Evolutionary conservation across 2,113 vertebrate species (phyloP).

Genomic region (Rhinoptilus africanus): DNA sequence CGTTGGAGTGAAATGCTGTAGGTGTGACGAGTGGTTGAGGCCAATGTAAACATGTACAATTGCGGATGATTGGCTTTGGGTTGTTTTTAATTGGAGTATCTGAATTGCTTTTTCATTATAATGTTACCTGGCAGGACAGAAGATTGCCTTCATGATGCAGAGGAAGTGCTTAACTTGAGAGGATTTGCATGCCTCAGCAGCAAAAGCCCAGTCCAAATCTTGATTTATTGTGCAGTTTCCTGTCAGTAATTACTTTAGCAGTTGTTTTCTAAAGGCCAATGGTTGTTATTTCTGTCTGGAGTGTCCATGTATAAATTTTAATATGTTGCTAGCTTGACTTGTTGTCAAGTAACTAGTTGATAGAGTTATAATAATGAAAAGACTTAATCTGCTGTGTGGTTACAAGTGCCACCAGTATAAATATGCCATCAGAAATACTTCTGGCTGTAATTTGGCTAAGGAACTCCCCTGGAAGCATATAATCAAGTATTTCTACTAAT

Average conservation of each 20-base stretch:
- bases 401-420: not conserved
- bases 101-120: not conserved
- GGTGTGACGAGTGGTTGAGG: not conserved
- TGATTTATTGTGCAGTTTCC: not conserved
- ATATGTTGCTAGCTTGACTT: not conserved
- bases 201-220: not conserved
- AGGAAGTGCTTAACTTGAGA: not conserved
- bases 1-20: fast-evolving
- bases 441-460: not conserved
- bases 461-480: not conserved
- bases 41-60: not conserved
- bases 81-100: not conserved
- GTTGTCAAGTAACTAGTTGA: not conserved
- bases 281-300: not conserved
- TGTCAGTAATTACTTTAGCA: not conserved
- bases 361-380: not conserved
- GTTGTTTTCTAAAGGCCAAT: not conserved
- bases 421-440: too few relatives aligned
- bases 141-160: not conserved
- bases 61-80: not conserved
- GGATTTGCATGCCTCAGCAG: not conserved
- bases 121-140: not conserved
- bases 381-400: not conserved
- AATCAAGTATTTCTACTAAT: not conserved
- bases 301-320: not conserved